phyloP scores from a whole-genome alignment of 2,113 vertebrate genomes.

The Pelecanoides urinatrix region DNA sequence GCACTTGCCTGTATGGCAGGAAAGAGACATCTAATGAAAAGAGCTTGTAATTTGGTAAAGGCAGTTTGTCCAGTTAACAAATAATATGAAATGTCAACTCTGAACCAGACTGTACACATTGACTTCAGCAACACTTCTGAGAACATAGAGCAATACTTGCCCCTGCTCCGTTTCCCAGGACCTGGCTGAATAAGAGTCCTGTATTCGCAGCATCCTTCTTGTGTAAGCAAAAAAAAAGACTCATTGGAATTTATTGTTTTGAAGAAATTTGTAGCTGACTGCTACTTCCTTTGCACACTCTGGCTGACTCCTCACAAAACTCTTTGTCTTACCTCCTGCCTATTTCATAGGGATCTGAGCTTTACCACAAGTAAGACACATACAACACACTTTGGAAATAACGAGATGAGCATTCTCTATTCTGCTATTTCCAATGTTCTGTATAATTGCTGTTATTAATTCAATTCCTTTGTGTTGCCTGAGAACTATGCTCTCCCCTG shows the following conservation, averaged over 20 bases:
- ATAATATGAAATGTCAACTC: background rate
- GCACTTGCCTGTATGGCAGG: background rate
- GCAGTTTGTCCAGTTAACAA: background rate
- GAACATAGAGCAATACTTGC: background rate
- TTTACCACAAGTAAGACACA: background rate
- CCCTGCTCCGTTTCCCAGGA: background rate
- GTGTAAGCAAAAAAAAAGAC: background rate
- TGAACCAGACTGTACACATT: background rate
- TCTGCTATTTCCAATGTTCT: background rate
- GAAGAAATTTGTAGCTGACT: background rate
- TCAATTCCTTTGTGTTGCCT: background rate
- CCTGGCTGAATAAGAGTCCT: background rate
- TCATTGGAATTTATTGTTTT: background rate
- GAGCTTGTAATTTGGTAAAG: background rate
- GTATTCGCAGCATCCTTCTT: background rate
- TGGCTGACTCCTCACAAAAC: background rate
- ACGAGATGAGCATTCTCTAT: background rate
- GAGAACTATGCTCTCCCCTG: background rate
- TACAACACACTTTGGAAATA: background rate
- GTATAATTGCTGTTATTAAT: slow-evolving; percentile 11
- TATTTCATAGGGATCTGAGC: background rate
- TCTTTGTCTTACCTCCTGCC: background rate
- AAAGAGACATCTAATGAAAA: background rate
- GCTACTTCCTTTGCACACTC: background rate
- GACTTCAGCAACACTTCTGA: background rate